phyloP scores from a whole-genome alignment of 2,113 vertebrate species.

The Sisor rabdophorus region DNA sequence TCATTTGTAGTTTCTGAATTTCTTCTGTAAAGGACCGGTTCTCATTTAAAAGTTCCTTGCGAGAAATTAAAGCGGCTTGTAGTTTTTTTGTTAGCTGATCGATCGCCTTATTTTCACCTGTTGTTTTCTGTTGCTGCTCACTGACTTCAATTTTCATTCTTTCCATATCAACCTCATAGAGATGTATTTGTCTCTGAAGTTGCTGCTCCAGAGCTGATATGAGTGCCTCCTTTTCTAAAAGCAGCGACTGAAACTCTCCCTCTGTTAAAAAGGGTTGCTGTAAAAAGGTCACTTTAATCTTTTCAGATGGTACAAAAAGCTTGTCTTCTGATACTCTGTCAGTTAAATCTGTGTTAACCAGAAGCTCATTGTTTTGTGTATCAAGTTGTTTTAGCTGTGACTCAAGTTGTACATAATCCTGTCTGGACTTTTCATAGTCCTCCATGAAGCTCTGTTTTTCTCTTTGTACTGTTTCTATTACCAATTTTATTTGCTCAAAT shows the following conservation, averaged over 20 bases:
- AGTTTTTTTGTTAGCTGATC: slow-evolving; percentile 75
- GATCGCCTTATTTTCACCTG: slow-evolving; percentile 54
- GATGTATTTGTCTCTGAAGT: slow-evolving; percentile 58
- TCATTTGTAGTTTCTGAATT: slow-evolving; percentile 55
- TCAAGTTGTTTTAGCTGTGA: slow-evolving; percentile 53
- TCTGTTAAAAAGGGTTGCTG: slow-evolving; percentile 48
- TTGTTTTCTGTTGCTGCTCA: slow-evolving; percentile 59
- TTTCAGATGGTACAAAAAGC: neutral
- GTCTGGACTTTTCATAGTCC: slow-evolving; percentile 55
- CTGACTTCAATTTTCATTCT: slow-evolving; percentile 50
- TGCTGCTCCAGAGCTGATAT: slow-evolving; percentile 62
- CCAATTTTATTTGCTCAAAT: slow-evolving; percentile 52
- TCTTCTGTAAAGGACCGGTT: slow-evolving; percentile 70
- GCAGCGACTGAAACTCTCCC: slow-evolving; percentile 38
- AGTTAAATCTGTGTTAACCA: slow-evolving; percentile 32
- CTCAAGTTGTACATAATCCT: slow-evolving; percentile 55
- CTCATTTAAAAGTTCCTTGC: slow-evolving; percentile 78
- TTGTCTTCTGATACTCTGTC: slow-evolving; percentile 37
- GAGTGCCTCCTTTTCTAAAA: slow-evolving; percentile 55
- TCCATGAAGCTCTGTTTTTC: slow-evolving; percentile 63
- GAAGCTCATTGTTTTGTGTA: slow-evolving; percentile 58
- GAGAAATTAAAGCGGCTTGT: slow-evolving; percentile 79
- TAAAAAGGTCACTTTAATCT: slow-evolving; percentile 40
- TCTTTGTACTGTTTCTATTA: slow-evolving; percentile 59
- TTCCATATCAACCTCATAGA: slow-evolving; percentile 48